Evolutionary conservation across 2,797 vertebrate genomes (phyloP), one percentile per base, ranked within the genome.

Genomic region (Rhinatrema bivittatum): DNA sequence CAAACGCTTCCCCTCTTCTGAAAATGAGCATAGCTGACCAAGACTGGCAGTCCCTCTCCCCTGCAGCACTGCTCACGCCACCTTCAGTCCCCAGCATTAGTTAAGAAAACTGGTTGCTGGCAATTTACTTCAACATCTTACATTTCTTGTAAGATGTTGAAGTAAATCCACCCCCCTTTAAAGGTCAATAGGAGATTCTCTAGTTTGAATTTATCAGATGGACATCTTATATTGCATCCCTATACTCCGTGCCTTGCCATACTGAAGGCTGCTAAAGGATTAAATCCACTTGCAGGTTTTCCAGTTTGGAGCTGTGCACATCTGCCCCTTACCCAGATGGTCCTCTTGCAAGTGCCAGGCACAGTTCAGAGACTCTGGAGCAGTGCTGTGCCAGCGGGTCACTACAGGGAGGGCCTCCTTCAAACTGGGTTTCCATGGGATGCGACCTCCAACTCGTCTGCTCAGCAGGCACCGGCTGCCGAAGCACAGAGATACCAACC

Each of bases 341-440:
- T 81, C 76, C 3, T 26, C 36, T 3, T 76, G 75, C 32, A 83
- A 43, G 29, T 70, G 62, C 80, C 84, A 84, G 36, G 65, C 52
- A 32, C 74, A 79, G 4, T 8, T 47, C 12, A 54, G 31, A 32
- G 58, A 23, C 3, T 40, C 62, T 0, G 72, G 53, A 25, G 28
- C 53, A 0, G 53, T 68, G 54, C 78, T 62, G n/a, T 53, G 48
- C 45, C 60, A 39, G 5, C 23, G 50, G 3, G 26, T 6, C 0
- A 15, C 33, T 25, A 33, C 4, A 1, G 31, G 41, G 20, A 40
- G 0, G 1, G 33, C 38, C 13, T 35, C 30, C 2, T 31, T 47
- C 21, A 10, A 18, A 5, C 0, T 2, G 16, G 39, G 13, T 14
- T 32, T 46, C 48, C 50, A 14, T 0, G 7, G 38, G 1, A 7